Conservation (phyloP, 1,140 invertebrate species). For the Drosophila sp. region DNA sequence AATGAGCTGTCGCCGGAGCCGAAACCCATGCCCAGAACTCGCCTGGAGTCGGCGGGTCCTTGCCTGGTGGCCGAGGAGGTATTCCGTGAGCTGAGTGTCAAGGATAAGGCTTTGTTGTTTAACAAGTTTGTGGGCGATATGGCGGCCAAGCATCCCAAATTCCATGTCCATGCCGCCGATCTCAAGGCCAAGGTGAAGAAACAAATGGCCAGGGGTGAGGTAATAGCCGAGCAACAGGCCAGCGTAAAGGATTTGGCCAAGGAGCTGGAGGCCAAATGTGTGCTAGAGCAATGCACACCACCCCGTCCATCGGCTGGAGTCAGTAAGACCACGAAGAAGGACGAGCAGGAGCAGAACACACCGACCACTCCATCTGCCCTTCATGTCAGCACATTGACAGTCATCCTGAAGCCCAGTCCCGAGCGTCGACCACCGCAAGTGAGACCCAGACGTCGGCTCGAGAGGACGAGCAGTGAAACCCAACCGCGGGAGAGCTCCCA, state of each 20-base stretch:
- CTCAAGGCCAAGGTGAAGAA: constrained; percentile 62
- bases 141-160: constrained; percentile 69
- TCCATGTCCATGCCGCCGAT: constrained; percentile 58
- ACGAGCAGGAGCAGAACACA: not conserved
- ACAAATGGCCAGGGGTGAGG: constrained; percentile 66
- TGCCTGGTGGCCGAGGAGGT: constrained; percentile 76
- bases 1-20: constrained; percentile 60
- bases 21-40: constrained; percentile 9
- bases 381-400: constrained; percentile 72
- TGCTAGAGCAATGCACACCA: constrained; percentile 22
- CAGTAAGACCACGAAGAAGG: not conserved
- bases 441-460: constrained; percentile 19
- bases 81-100: constrained; percentile 72
- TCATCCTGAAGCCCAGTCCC: constrained; percentile 66
- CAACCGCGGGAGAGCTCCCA: constrained; percentile 22
- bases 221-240: constrained; percentile 61
- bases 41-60: constrained; percentile 15
- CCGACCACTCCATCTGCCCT: constrained; percentile 17
- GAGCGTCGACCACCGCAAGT: constrained; percentile 33
- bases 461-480: constrained; percentile 6
- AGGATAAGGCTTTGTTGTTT: constrained; percentile 73
- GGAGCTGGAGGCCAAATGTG: constrained; percentile 71
- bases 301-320: not conserved
- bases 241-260: constrained; percentile 68
- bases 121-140: constrained; percentile 77